Conservation (phyloP, 2,113 vertebrate genomes). For the Cavia porcellus region DNA sequence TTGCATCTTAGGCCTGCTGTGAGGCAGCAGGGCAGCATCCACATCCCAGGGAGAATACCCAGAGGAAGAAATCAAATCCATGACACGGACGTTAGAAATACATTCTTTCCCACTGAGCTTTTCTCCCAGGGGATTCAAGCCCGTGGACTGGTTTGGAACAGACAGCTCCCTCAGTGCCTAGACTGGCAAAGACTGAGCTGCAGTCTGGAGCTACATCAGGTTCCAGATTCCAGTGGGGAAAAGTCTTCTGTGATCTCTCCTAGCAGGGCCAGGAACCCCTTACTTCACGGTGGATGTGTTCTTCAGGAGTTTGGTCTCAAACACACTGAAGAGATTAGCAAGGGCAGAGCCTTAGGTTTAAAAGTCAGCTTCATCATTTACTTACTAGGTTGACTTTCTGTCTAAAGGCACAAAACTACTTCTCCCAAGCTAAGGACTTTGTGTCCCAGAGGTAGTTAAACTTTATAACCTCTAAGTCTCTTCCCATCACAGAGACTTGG, state of each 20-base stretch:
- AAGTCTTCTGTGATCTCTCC: neutral
- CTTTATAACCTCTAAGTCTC: neutral
- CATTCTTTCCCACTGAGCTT: constrained; percentile 72
- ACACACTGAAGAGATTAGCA: neutral
- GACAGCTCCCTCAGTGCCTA: neutral
- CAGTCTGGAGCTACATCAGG: neutral
- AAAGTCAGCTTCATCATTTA: constrained; percentile 30
- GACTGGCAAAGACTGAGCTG: constrained; percentile 6
- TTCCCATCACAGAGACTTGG: neutral
- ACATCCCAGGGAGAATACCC: neutral
- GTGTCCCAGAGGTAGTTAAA: neutral
- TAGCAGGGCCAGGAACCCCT: neutral
- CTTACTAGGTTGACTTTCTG: constrained; percentile 39
- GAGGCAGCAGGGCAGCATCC: neutral
- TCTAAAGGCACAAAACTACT: neutral
- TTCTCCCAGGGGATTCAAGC: constrained; percentile 52
- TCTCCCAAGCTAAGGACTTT: constrained; percentile 20
- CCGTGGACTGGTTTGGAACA: constrained; percentile 42
- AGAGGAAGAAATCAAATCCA: constrained; percentile 53
- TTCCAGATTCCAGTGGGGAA: neutral
- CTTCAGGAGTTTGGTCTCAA: neutral
- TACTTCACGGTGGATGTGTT: neutral
- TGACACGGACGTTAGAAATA: constrained; percentile 30
- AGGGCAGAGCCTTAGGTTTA: constrained; percentile 1
- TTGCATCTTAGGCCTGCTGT: neutral